Evolutionary conservation across 2,888 invertebrate species (phyloP).

Genomic region (Eumerus sabulonum): DNA sequence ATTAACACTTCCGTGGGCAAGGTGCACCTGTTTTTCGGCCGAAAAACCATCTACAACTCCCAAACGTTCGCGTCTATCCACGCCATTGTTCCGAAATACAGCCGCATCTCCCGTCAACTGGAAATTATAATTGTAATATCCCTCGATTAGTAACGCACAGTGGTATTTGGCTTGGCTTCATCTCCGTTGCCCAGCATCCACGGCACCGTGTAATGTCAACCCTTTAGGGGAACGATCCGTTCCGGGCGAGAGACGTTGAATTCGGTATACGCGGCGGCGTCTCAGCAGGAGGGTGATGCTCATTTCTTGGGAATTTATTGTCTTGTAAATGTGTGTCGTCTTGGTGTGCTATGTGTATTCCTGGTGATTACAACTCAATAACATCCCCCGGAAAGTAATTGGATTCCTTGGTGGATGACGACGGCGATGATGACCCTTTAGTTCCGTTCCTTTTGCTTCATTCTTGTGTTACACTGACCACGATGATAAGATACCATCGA

Average conservation of each 20-base stretch:
- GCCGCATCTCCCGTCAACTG: constrained; percentile 58
- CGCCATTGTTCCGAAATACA: constrained; percentile 12
- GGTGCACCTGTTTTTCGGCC: constrained; percentile 55
- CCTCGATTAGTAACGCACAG: constrained; percentile 67
- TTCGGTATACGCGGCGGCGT: constrained; percentile 26
- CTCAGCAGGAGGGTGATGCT: constrained; percentile 60
- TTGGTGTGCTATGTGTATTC: constrained; percentile 46
- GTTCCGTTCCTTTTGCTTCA: neutral
- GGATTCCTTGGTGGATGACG: constrained; percentile 58
- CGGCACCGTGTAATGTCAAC: constrained; percentile 52
- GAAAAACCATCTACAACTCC: constrained; percentile 16
- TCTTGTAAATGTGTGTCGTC: constrained; percentile 66
- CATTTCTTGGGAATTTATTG: constrained; percentile 66
- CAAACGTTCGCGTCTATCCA: neutral
- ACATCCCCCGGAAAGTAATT: constrained; percentile 66
- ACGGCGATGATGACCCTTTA: constrained; percentile 50
- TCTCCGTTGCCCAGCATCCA: constrained; percentile 32
- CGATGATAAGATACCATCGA: constrained; percentile 40
- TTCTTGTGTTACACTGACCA: constrained; percentile 42
- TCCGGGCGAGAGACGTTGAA: constrained; percentile 55
- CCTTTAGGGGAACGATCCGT: constrained; percentile 59
- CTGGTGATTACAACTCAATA: constrained; percentile 69
- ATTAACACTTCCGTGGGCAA: neutral
- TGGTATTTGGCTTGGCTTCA: constrained; percentile 28
- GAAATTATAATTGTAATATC: constrained; percentile 69